Evolutionary conservation across 1,140 invertebrate genomes (phyloP), one percentile per base, ranked within the genome.

Genomic region (Megalopta genalis): DNA sequence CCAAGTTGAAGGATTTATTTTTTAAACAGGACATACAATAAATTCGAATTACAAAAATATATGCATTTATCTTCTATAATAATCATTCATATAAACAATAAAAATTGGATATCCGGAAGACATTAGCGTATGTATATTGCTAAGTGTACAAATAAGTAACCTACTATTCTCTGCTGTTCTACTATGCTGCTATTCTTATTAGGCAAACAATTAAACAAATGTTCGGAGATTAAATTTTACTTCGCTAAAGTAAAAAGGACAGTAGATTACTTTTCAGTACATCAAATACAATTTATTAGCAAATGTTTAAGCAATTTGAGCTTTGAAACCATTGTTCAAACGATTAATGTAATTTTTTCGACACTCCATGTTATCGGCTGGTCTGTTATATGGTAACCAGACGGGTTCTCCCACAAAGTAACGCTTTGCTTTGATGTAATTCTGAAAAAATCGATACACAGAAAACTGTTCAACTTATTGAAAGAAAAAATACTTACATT

Each of bases 331-430:
- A 32, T 93, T 92, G 46, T 94, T 84, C 10, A 96, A 88, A 83
- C 94, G 95, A 37, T 95, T 82, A 1, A 98, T 87, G 89, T 98
- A 98, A 7, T 94, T 88, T 88, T 95, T 93, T 21, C 97, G 93
- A 78, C 95, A 96, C 4, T 95, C 94, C 96, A 98, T 96, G n/a
- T 97, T 93, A 89, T 99, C 98, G 18, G 95, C 96, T 6, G 98
- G 98, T 77, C 98, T 94, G 91, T 99, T 98, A 88, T 98, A 94
- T 0, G 98, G 95, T 1, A 96, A 94, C 98, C 98, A 99, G 12
- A 98, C 95, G 12, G 98, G 98, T 89, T 98, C 97, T 23, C 98
- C 98, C 85, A 98, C 94, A 92, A 99, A 99, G 84, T 97, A 96
- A 77, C 98, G 94, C 86, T 96, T 97, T 0, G 96, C 97, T 90